phyloP scores from a whole-genome alignment of 1,140 invertebrate species.

The Lucilia sericata region DNA sequence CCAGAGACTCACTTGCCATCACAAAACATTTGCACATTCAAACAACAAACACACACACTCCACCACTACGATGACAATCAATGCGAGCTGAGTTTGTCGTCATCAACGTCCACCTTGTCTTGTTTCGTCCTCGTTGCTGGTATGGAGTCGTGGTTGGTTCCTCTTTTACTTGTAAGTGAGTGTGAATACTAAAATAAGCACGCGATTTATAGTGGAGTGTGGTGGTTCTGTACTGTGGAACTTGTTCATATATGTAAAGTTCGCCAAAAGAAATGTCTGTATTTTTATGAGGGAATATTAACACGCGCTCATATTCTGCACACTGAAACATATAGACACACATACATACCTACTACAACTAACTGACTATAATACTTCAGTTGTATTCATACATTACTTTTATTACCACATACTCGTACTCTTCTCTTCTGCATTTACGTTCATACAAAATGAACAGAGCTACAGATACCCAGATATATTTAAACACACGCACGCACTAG shows the following conservation, averaged over 20 bases:
- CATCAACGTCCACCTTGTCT: not conserved
- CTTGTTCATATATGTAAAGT: not conserved
- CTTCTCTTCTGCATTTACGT: no score
- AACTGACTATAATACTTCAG: not conserved
- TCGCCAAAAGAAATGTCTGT: not conserved
- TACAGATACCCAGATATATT: no score
- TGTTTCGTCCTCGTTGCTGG: not conserved
- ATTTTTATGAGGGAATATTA: conserved; percentile 23
- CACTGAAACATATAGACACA: not conserved
- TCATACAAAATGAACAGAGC: no score
- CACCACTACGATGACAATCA: not conserved
- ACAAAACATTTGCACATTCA: not conserved
- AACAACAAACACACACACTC: not conserved
- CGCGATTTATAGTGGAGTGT: not conserved
- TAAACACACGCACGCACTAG: not conserved
- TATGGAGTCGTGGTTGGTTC: not conserved
- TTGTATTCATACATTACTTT: no score
- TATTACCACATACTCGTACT: no score
- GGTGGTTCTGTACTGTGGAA: not conserved
- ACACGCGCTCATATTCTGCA: conserved; percentile 22
- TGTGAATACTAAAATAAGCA: conserved; percentile 29
- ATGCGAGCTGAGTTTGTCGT: not conserved
- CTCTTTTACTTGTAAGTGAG: not conserved
- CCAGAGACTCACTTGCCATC: conserved; percentile 32
- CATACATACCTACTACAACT: not conserved